phyloP scores from a whole-genome alignment of 1,140 invertebrate species.

The Drosophila athabasca region DNA sequence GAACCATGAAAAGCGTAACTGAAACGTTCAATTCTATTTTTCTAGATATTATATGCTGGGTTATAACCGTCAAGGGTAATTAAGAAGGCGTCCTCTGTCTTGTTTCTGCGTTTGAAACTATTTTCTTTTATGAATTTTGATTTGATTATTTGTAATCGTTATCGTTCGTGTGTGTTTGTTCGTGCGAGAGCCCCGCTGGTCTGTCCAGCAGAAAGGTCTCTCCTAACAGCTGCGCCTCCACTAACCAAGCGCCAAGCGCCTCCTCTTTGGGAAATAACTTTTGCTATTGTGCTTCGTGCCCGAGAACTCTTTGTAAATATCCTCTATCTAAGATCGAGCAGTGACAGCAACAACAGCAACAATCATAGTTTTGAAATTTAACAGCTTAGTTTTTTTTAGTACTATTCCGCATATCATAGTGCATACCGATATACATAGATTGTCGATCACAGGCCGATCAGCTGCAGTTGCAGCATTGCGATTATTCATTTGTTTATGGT shows the following conservation, averaged over 20 bases:
- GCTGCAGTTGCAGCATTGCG: slow-evolving; percentile 12
- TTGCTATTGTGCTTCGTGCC: slow-evolving; percentile 28
- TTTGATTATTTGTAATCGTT: slow-evolving; percentile 35
- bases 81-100: slow-evolving; percentile 38
- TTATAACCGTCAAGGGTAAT: slow-evolving; percentile 84
- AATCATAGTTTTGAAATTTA: slow-evolving; percentile 8
- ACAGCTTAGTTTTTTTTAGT: slow-evolving; percentile 15
- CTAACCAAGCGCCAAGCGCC: not conserved
- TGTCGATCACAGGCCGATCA: slow-evolving; percentile 20
- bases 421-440: not conserved
- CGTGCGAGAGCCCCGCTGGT: slow-evolving; percentile 10
- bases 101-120: slow-evolving; percentile 31
- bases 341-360: slow-evolving; percentile 7
- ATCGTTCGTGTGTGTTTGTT: slow-evolving; percentile 29
- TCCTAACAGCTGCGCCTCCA: slow-evolving; percentile 23
- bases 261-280: slow-evolving; percentile 13
- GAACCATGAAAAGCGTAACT: slow-evolving; percentile 60
- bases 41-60: slow-evolving; percentile 84
- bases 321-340: slow-evolving; percentile 22
- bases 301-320: slow-evolving; percentile 41
- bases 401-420: too few relatives aligned
- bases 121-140: slow-evolving; percentile 42
- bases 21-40: slow-evolving; percentile 76
- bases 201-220: slow-evolving; percentile 7
- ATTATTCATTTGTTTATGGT: slow-evolving; percentile 22